These are phyloP conservation scores for Malaclemys terrapin DNA, from an alignment of 2,113 vertebrate species.

Conservation along the genomic window DNA sequence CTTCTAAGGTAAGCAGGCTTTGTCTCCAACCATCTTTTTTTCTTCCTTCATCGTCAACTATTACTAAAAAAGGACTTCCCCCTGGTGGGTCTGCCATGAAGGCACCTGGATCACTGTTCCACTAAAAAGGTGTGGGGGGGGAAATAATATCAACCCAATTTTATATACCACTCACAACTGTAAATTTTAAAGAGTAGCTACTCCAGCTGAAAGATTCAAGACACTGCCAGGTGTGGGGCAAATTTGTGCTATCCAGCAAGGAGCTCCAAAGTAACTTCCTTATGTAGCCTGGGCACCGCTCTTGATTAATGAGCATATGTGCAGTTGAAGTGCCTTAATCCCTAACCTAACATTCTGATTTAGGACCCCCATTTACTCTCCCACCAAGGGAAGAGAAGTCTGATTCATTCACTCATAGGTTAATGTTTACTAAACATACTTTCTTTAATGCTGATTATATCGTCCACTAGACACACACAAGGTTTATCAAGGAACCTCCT, in stretches of 20 bases:
- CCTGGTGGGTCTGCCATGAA: neutral
- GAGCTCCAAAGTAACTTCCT: neutral
- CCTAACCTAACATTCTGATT: neutral
- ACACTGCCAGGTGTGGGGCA: neutral
- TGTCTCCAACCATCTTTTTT: neutral
- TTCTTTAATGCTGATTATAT: neutral
- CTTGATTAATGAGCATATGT: neutral
- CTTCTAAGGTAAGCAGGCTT: neutral
- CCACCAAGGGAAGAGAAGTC: neutral
- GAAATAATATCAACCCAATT: neutral
- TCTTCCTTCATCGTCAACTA: accelerated
- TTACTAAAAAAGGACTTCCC: neutral
- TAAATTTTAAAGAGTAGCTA: constrained; percentile 1
- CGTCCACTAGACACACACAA: neutral
- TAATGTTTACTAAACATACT: neutral
- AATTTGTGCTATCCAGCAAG: neutral
- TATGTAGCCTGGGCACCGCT: neutral
- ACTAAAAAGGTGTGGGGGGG: neutral
- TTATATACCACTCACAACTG: neutral
- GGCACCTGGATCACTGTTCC: neutral
- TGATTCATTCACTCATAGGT: neutral
- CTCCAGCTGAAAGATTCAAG: neutral
- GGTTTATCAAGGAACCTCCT: neutral
- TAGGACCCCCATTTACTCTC: neutral
- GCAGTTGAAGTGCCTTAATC: neutral